Base-by-base conservation (phyloP, 2,888 invertebrate species). In the Agonopterix arenella region DNA sequence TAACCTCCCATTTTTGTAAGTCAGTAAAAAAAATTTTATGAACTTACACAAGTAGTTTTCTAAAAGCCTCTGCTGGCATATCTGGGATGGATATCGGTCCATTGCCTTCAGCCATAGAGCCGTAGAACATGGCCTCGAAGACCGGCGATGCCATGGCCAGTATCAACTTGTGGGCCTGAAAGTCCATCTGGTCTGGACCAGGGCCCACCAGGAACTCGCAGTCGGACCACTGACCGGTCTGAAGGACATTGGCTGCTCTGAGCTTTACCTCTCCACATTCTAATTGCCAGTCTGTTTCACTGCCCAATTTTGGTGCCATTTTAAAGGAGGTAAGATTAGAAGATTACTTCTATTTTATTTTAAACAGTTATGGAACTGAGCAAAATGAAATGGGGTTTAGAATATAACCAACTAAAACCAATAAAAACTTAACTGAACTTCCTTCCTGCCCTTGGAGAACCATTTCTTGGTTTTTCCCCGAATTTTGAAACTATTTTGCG, bases 91-190 rank as follows among this genome's bases (percentile, higher is more conserved):
- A 88, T 57, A 94, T 93, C 0, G 93, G 92, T 52, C 90, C 90
- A 37, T 83, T 81, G 48, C 92, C 92, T 61, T 94, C 93, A 1
- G 93, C 91, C 80, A 94, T 90, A 47, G 92, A 91, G 0, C 94
- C 94, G 64, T 88, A 93, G 65, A 94, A 94, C 94, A 94, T 94
- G 0, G 93, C 92, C 64, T 94, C 93, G 66, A 94, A 94, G 0
- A 94, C 94, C 0, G 94, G 94, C 57, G 93, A 94, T 0, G 93
- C 91, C 93, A 93, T 94, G 0, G 94, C 94, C 48, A 94, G 73
- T 51, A 94, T 90, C 28, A 94, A 70, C 65, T 93, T 93, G 68
- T 94, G 94, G 0, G 92, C 93, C 8, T 44, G 48, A 9, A 55
- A 18, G 55, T 91, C 90, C 66, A 92, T 90, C 62, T 93, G 93